Evolutionary conservation across 2,113 vertebrate genomes (phyloP), one percentile per base, ranked within the genome.

Genomic region (Nanorana parkeri): DNA sequence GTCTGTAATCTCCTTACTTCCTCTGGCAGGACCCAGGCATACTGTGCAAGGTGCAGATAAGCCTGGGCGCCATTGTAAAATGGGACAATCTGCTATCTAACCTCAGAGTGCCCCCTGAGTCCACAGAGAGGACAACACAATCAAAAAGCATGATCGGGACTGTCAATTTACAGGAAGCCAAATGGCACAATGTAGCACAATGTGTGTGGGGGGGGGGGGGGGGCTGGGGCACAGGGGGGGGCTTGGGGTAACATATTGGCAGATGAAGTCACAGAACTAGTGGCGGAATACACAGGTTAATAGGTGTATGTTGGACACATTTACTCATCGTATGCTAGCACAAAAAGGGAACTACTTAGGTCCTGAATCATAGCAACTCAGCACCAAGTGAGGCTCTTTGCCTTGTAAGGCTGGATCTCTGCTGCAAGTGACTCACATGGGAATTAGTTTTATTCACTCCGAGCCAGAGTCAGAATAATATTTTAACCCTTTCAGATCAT

Each of bases 361-460:
- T 61, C 23, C 20, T 26, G 66, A 17, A 63, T 58, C 15, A 68
- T 26, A 5, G 17, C 60, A 67, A 80, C 29, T 71, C 55, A 71
- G 3, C 52, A 69, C 21, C 78, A 0, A 63, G 78, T 26, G 55
- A n/a, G 65, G 64, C 26, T 17, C 67, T 69, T 68, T 61, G 55
- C 78, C 78, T 80, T 80, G 67, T 80, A 80, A 80, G 78, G 78
- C 78, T 26, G 55, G 66, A 61, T 69, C 60, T 51, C 55, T 41
- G 66, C 78, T 69, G 78, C 55, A 71, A 47, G 23, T 80, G 78
- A 80, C 65, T 80, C 78, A 80, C 24, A 51, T 68, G 47, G 77
- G 65, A 80, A 71, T 61, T 67, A 71, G 67, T 51, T 16, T 23
- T 54, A 47, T 80, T 80, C 69, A 80, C 78, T 56, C 23, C 58